Base-by-base conservation (phyloP, 1,140 invertebrate genomes). In the Delia radicum region DNA sequence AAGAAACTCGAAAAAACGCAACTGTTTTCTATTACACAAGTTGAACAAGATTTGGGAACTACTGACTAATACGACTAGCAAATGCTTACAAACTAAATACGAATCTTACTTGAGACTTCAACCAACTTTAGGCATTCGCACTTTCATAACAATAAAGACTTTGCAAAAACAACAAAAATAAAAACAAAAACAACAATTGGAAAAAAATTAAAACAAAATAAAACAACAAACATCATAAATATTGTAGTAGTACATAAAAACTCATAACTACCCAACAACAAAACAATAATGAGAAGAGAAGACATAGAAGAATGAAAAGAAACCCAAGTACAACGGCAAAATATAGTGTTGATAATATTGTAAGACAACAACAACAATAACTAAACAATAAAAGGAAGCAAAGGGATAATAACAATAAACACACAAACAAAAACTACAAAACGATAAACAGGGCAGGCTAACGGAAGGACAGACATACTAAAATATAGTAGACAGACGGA, bases 191-290 rank as follows among this genome's bases (percentile, higher is more conserved):
- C 28, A 67, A 67, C 63, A 31, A 21, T 24, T 21, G n/a, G n/a
- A 21, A 12, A 18, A 69, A 29, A 69, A 21, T 15, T n/a, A 24
- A 28, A 33, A 65, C 27, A 29, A 27, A 65, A 21, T 13, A 21
- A 24, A 28, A 31, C 29, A 69, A 12, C 65, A 69, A 55, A 69
- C 29, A 69, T 69, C 65, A 69, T 69, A 69, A 69, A 69, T 69
- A 69, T 33, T 69, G 29, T 69, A n/a, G 65, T 33, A 69, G 5
- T 29, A 65, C 62, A 65, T 65, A 69, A 33, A 69, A 69, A 33
- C 37, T 69, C 65, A 69, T 69, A 69, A 69, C 65, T 69, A n/a
- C n/a, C n/a, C 18, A 8, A 24, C 29, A 33, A 21, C 29, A 33
- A 8, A 69, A 33, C 29, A n/a, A 27, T 65, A 33, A 42, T n/a